These are phyloP conservation scores for Aurelia sp. DNA, from an alignment of 30 jellyfish, hydroid and myxozoan species.

Conservation along the genomic window DNA sequence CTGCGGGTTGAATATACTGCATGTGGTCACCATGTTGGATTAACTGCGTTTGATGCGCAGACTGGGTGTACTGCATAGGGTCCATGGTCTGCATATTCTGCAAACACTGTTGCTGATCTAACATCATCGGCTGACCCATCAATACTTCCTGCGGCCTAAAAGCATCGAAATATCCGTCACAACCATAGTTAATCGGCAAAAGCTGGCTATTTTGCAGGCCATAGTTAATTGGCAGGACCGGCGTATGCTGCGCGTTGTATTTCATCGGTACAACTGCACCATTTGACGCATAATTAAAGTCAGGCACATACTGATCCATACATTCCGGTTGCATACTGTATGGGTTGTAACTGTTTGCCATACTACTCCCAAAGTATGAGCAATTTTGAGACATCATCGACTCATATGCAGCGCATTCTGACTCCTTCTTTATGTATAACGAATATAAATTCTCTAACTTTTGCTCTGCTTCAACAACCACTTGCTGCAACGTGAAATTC, in stretches of 20 bases:
- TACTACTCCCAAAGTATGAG: background rate
- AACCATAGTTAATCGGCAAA: conserved; percentile 1
- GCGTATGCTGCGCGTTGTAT: background rate
- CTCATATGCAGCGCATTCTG: conserved; percentile 74
- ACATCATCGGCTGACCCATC: conserved; percentile 24
- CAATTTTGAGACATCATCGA: conserved; percentile 27
- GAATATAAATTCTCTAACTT: conserved; percentile 61
- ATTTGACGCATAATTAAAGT: background rate
- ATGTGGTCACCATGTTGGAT: background rate
- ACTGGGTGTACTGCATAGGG: conserved; percentile 9
- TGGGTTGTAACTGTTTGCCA: conserved; percentile 27
- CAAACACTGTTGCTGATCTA: conserved; percentile 6
- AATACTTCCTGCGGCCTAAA: conserved; percentile 25
- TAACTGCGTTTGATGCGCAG: background rate
- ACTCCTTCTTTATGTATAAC: conserved; percentile 55
- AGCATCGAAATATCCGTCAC: conserved; percentile 48
- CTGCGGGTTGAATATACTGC: background rate
- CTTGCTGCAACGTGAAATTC: conserved; percentile 79
- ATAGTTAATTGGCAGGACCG: background rate
- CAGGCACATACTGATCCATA: conserved; percentile 32
- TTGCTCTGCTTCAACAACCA: conserved; percentile 79
- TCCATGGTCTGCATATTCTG: conserved; percentile 7
- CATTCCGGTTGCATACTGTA: conserved; percentile 24
- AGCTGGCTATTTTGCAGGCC: background rate
- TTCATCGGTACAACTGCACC: conserved; percentile 2